Evolutionary conservation across 2,113 vertebrate species (phyloP).

Genomic region (Oncorhynchus nerka): DNA sequence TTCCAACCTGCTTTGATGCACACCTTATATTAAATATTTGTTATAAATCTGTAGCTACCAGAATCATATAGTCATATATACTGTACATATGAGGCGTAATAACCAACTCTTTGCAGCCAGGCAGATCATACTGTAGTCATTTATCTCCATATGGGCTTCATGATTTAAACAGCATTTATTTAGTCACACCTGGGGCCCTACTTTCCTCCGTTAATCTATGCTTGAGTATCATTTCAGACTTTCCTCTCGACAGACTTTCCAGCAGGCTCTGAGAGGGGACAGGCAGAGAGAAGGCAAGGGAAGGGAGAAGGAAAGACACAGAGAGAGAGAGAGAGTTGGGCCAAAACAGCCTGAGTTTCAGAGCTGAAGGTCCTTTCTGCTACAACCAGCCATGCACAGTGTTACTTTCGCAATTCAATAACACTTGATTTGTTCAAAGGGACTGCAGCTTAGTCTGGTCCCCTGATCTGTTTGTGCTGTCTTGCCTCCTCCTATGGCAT

Average conservation of each 20-base stretch:
- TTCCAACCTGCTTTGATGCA: too few species aligned
- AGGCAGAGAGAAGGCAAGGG: not conserved
- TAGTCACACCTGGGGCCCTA: conserved; percentile 5
- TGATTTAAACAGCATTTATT: conserved; percentile 30
- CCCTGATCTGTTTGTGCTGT: too few species aligned
- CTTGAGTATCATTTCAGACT: conserved; percentile 17
- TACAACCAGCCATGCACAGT: too few species aligned
- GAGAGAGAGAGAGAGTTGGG: not conserved
- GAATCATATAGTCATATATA: too few species aligned
- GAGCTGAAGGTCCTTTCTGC: not conserved
- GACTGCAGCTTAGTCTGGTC: too few species aligned
- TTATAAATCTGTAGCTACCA: too few species aligned
- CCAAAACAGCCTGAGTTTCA: not conserved
- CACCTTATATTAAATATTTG: too few species aligned
- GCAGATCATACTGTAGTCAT: not conserved
- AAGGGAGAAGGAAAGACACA: too few species aligned
- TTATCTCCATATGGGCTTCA: conserved; percentile 24
- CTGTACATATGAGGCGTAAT: too few species aligned
- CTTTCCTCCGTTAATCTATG: conserved; percentile 15
- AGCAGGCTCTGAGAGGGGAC: not conserved
- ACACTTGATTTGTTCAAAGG: too few species aligned
- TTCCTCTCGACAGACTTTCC: not conserved
- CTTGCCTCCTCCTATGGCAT: too few species aligned
- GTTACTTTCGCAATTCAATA: too few species aligned
- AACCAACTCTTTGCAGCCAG: not conserved